These are phyloP conservation scores for Gymnarchus niloticus DNA, from an alignment of 2,113 vertebrate genomes.

Conservation along the genomic window DNA sequence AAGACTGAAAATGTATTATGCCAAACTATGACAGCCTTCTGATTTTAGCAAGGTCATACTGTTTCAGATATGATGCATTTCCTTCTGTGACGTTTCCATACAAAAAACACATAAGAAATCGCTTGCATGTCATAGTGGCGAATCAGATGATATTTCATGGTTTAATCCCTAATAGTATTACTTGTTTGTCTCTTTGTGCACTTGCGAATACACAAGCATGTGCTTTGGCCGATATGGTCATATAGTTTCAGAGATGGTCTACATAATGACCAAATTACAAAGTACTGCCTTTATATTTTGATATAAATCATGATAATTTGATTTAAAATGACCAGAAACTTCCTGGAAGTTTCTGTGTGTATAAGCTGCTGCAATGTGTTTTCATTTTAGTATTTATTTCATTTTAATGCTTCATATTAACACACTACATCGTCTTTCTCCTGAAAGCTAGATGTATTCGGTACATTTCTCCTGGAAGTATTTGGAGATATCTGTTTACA, in stretches of 20 bases:
- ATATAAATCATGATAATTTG: not conserved
- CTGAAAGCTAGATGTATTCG: too few species aligned
- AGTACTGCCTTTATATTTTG: not conserved
- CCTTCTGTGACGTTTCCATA: not conserved
- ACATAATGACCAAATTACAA: not conserved
- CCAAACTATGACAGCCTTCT: not conserved
- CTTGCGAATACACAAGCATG: not conserved
- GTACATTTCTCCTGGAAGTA: too few species aligned
- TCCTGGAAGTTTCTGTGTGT: not conserved
- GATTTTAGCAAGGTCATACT: not conserved
- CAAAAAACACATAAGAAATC: not conserved
- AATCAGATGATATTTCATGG: not conserved
- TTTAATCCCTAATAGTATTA: not conserved
- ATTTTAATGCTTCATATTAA: not conserved
- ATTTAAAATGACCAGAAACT: not conserved
- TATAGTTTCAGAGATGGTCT: not conserved
- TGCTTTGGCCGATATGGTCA: not conserved
- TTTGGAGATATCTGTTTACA: too few species aligned
- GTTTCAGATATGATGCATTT: not conserved
- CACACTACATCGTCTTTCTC: not conserved
- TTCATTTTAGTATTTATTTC: not conserved
- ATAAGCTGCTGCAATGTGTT: not conserved
- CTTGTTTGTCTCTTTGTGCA: not conserved
- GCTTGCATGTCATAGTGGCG: not conserved
- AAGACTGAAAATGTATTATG: not conserved